These are phyloP conservation scores for Parus major DNA, from an alignment of 2,113 vertebrate genomes.

Conservation along the genomic window DNA sequence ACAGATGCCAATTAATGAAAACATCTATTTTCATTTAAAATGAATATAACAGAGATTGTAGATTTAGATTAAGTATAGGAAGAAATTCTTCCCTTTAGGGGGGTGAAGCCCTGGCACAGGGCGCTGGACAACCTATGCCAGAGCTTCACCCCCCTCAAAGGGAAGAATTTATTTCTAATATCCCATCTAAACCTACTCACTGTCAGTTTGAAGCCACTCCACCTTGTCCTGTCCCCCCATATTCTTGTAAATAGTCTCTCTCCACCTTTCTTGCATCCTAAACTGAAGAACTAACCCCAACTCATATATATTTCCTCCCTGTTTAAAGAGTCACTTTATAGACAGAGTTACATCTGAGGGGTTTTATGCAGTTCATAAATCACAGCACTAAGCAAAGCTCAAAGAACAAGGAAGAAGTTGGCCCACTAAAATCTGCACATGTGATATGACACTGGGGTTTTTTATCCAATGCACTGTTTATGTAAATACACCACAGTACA, in stretches of 20 bases:
- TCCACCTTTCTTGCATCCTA: not conserved
- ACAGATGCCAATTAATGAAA: not conserved
- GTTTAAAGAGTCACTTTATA: not conserved
- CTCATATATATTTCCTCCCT: not conserved
- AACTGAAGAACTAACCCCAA: not conserved
- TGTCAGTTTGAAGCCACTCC: not conserved
- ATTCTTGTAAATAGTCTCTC: not conserved
- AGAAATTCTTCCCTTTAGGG: not conserved
- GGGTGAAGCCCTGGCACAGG: not conserved
- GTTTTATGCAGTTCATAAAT: not conserved
- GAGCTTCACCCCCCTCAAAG: not conserved
- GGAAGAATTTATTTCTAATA: not conserved
- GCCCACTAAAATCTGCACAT: not conserved
- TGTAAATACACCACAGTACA: not conserved
- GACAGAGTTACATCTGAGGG: not conserved
- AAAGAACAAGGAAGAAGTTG: not conserved
- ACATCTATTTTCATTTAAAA: not conserved
- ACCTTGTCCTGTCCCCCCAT: not conserved
- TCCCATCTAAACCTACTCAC: not conserved
- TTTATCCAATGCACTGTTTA: not conserved
- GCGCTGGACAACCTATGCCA: not conserved
- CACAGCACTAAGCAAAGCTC: not conserved
- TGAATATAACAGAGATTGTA: not conserved
- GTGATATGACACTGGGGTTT: accelerated
- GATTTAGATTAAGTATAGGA: not conserved